Evolutionary conservation across 2,113 vertebrate species (phyloP).

Genomic region (Turdus rufiventris): DNA sequence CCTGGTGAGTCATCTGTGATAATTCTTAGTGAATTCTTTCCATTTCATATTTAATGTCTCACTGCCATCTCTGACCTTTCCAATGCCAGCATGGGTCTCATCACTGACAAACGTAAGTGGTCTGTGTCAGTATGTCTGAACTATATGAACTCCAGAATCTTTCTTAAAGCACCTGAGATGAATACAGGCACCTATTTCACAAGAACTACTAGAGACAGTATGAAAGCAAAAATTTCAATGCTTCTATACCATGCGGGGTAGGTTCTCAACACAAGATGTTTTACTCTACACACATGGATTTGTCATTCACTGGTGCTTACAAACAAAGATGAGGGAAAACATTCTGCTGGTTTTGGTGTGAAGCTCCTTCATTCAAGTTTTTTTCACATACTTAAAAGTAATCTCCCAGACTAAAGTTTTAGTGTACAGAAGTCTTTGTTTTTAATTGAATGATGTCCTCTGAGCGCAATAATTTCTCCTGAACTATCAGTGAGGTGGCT

Average conservation of each 20-base stretch:
- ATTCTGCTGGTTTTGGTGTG: background rate
- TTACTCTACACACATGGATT: background rate
- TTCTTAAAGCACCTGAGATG: background rate
- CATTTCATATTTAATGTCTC: background rate
- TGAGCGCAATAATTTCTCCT: background rate
- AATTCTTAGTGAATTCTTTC: background rate
- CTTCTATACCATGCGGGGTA: accelerated
- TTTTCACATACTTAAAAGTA: background rate
- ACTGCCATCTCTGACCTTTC: background rate
- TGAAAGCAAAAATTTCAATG: background rate
- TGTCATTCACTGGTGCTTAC: background rate
- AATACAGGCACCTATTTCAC: background rate
- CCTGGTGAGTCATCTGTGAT: constrained; percentile 68
- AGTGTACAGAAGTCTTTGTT: background rate
- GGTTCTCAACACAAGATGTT: background rate
- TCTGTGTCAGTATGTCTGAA: background rate
- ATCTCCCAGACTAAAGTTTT: background rate
- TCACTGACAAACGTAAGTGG: background rate
- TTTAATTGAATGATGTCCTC: background rate
- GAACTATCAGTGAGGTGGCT: background rate
- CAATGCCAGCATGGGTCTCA: background rate
- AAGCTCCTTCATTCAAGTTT: background rate
- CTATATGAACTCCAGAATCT: background rate
- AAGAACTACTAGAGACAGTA: background rate
- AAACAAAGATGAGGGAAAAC: background rate